Evolutionary conservation across 2,888 invertebrate genomes (phyloP).

Genomic region (Dichetophora obliterata): DNA sequence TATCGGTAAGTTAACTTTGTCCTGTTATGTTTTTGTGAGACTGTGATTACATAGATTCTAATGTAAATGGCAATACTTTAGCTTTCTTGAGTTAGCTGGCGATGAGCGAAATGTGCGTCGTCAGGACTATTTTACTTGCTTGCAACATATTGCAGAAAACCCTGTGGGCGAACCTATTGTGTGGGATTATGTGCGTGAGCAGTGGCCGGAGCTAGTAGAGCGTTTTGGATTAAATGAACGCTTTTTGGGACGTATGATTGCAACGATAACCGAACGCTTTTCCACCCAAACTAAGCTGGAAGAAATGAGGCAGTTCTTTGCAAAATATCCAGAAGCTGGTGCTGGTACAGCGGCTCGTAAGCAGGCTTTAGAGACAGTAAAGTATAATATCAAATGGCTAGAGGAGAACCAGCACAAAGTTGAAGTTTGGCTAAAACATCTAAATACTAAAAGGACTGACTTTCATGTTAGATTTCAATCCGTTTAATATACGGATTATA

Average conservation of each 20-base stretch:
- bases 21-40: no score
- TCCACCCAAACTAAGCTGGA: slow-evolving; percentile 76
- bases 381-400: slow-evolving; percentile 85
- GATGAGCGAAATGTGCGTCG: slow-evolving; percentile 80
- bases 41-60: no score
- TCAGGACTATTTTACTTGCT: slow-evolving; percentile 84
- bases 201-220: slow-evolving; percentile 80
- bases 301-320: slow-evolving; percentile 83
- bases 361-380: slow-evolving; percentile 82
- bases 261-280: slow-evolving; percentile 77
- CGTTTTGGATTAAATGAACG: slow-evolving; percentile 86
- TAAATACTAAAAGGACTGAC: no score
- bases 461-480: no score
- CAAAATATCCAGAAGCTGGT: slow-evolving; percentile 84
- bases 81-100: slow-evolving; percentile 79
- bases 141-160: slow-evolving; percentile 78
- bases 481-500: no score
- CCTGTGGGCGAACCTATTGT: slow-evolving; percentile 80
- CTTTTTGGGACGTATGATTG: slow-evolving; percentile 81
- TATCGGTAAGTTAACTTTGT: slow-evolving; percentile 76
- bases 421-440: slow-evolving; percentile 73
- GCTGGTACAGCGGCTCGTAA: slow-evolving; percentile 81
- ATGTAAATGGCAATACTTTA: no score
- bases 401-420: slow-evolving; percentile 73
- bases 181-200: slow-evolving; percentile 85